phyloP scores from a whole-genome alignment of 2,797 vertebrate species.

The Microhierax caerulescens region DNA sequence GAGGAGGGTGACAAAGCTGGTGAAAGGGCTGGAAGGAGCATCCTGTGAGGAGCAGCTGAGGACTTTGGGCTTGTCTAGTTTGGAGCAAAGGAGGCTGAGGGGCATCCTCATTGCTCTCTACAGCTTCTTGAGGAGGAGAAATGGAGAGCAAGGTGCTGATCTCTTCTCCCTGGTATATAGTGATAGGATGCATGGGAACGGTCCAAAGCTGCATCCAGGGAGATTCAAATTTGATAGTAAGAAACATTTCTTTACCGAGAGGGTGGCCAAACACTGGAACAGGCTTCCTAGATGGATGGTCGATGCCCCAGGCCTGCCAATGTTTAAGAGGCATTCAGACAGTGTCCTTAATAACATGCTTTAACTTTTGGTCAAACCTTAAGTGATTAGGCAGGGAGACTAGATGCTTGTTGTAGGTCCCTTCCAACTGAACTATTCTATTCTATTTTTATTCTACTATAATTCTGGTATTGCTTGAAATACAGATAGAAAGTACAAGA shows the following conservation, averaged over 20 bases:
- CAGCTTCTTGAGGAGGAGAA: background rate
- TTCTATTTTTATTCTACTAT: background rate
- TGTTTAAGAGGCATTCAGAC: background rate
- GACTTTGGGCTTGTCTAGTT: background rate
- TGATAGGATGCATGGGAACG: fast-evolving
- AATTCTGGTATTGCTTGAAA: background rate
- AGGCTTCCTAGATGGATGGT: background rate
- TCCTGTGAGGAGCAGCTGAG: fast-evolving
- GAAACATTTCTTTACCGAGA: background rate
- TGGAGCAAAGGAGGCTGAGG: background rate
- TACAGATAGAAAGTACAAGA: background rate
- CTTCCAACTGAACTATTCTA: background rate
- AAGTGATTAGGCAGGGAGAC: background rate
- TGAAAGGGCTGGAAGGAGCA: background rate
- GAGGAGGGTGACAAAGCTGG: background rate
- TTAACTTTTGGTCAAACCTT: background rate
- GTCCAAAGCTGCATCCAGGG: background rate
- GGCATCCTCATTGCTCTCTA: background rate
- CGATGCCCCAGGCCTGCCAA: fast-evolving
- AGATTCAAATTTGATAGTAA: background rate
- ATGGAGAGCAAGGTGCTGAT: background rate
- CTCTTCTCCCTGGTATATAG: background rate
- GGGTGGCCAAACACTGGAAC: background rate
- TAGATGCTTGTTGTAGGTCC: fast-evolving
- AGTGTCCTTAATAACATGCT: background rate